A percentile compares a stretch with the other conserved stretches of the same genome.
Conservation (phyloP, 2,888 invertebrate genomes). For the Xestia c-nigrum region DNA sequence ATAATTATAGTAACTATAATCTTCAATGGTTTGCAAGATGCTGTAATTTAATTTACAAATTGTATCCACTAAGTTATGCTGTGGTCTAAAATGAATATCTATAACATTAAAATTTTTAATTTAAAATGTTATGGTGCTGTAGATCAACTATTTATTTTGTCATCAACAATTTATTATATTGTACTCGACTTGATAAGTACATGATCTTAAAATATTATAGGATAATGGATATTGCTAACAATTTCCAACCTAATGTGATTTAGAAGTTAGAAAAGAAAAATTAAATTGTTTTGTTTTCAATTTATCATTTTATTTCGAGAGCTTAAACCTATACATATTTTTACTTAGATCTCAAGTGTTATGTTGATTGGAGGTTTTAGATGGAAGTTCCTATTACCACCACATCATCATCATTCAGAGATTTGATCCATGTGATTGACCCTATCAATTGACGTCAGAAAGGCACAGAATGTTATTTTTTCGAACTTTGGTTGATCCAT, state of each 20-base stretch:
- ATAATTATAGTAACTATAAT: not conserved
- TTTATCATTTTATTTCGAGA: conserved; percentile 25
- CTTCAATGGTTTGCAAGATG: conserved; percentile 3
- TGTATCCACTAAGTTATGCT: not conserved
- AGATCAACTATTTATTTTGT: conserved; percentile 1
- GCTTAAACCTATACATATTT: no score
- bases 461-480: no score
- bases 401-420: no score
- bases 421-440: no score
- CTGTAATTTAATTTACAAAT: not conserved
- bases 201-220: conserved; percentile 22
- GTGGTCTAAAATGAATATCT: not conserved
- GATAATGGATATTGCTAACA: conserved; percentile 33
- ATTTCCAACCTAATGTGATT: conserved; percentile 71
- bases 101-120: not conserved
- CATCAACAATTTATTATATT: not conserved
- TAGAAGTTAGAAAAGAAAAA: conserved; percentile 73
- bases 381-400: no score
- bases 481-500: no score
- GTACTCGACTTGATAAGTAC: not conserved
- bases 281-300: conserved; percentile 67
- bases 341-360: no score
- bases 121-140: not conserved
- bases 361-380: no score
- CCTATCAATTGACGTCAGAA: no score